phyloP scores from a whole-genome alignment of 2,113 vertebrate genomes.

The Ammodytes dubius region DNA sequence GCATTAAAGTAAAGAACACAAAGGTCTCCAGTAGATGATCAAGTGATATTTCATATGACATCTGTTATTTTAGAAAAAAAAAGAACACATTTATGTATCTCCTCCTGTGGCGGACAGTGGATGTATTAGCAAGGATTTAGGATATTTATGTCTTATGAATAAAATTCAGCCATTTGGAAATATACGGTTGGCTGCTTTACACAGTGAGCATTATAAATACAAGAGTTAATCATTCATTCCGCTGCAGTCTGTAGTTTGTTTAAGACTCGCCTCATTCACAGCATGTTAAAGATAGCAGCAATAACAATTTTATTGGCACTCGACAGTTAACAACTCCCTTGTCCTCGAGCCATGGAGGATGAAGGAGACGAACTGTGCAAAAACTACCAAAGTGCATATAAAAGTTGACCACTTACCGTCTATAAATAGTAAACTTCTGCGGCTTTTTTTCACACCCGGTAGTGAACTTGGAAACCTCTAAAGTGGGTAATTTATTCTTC shows the following conservation, averaged over 20 bases:
- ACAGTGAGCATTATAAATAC: slow-evolving; percentile 84
- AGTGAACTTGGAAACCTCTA: slow-evolving; percentile 73
- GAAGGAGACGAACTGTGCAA: slow-evolving; percentile 82
- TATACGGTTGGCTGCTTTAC: slow-evolving; percentile 77
- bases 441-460: slow-evolving; percentile 55
- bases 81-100: slow-evolving; percentile 67
- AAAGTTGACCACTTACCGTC: slow-evolving; percentile 84
- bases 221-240: slow-evolving; percentile 86
- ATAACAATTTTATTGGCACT: slow-evolving; percentile 87
- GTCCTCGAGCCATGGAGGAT: slow-evolving; percentile 80
- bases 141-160: slow-evolving; percentile 85
- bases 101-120: slow-evolving; percentile 49
- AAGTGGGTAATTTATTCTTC: slow-evolving; percentile 82
- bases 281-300: slow-evolving; percentile 88
- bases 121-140: slow-evolving; percentile 75
- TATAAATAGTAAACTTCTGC: slow-evolving; percentile 80
- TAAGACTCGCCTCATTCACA: slow-evolving; percentile 85
- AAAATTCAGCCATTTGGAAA: slow-evolving; percentile 82
- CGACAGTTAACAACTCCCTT: slow-evolving; percentile 82
- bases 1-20: not conserved
- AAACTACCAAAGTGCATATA: slow-evolving; percentile 82
- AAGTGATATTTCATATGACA: slow-evolving; percentile 58
- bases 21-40: slow-evolving; percentile 45
- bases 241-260: slow-evolving; percentile 85
- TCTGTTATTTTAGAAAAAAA: slow-evolving; percentile 71